Base-by-base conservation (phyloP, 2,888 invertebrate species). In the Melanostoma mellinum region DNA sequence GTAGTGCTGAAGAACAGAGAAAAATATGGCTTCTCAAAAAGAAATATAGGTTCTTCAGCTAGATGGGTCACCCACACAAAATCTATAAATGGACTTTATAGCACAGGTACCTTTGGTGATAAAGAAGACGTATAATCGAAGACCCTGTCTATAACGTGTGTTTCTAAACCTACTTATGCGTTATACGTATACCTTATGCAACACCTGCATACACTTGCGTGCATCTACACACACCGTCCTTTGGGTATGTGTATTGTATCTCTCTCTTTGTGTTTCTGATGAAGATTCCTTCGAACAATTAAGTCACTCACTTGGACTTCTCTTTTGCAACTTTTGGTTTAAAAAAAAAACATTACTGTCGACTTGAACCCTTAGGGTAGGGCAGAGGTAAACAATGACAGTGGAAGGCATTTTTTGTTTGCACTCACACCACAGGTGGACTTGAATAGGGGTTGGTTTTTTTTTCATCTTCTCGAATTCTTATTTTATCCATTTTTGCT, bases 31-130 rank as follows among this genome's bases (percentile, higher is more conserved):
- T 82, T 81, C 81, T 52, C 44, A 42, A 20, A 20, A 20, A 6
- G 52, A 48, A 55, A 77, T n/a, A n/a, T 71, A 65, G 80, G 53
- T 71, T 75, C 46, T 36, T 33, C 46, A 20, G n/a, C 30, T 9
- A 42, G 50, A 72, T 72, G 55, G 65, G 44, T 77, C 72, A 77
- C 81, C 81, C 76, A 72, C 81, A 72, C 77, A 72, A 65, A n/a
- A 67, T 71, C 76, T 71, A 53, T 60, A 81, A 72, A 68, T 61
- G 72, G 77, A 77, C 55, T 48, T 69, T 10, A 38, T n/a, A 42
- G 38, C 36, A 68, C 56, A 74, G 58, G 60, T 67, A 32, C 46
- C 38, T 30, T n/a, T n/a, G 0, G 3, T 3, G 10, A 10, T 20
- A 20, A 20, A 20, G 20, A 20, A 46, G 10, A 46, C n/a, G n/a